Base-by-base conservation (phyloP, 2,797 vertebrate species). In the Acrocephalus scirpaceus region DNA sequence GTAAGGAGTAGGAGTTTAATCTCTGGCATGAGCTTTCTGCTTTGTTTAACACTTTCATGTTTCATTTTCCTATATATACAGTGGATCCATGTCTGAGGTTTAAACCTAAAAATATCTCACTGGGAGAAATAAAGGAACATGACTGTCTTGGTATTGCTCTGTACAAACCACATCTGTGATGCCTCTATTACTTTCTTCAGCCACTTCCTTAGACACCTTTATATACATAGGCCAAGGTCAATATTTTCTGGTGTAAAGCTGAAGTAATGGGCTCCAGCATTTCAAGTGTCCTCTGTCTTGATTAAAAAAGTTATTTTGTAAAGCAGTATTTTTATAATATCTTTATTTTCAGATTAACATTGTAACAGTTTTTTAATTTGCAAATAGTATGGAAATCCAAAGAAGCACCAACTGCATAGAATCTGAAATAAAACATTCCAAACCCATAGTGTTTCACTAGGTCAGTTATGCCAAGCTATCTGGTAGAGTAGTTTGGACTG, bases 101-200 rank as follows among this genome's bases (percentile, higher is more conserved):
- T 94, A 86, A 89, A 96, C 77, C 6, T 22, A 53, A 67, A 95
- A 95, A 22, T 27, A 60, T 47, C 45, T 96, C 66, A 12, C 30
- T 85, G 56, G 58, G 57, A 58, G 56, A 50, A 62, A 23, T 27
- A 42, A 93, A 57, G 45, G 70, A 80, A 13, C 51, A 7, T 16
- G 32, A 86, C 20, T 23, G 1, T 26, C 27, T 44, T 87, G 51
- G 62, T 67, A 17, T 32, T 86, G 15, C 30, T 58, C 53, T 53
- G 8, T 73, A 9, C 7, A 64, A 64, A 38, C 16, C 5, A 12
- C 27, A 17, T 23, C 25, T 53, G 5, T 25, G 38, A 75, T 32
- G n/a, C 45, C 18, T 48, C 45, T 56, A 7, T 54, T 30, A 12
- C 19, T 75, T 73, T 80, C 5, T 83, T 53, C 36, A 91, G 17